These are phyloP conservation scores for Syngnathus floridae DNA, from an alignment of 2,113 vertebrate species.

Conservation along the genomic window DNA sequence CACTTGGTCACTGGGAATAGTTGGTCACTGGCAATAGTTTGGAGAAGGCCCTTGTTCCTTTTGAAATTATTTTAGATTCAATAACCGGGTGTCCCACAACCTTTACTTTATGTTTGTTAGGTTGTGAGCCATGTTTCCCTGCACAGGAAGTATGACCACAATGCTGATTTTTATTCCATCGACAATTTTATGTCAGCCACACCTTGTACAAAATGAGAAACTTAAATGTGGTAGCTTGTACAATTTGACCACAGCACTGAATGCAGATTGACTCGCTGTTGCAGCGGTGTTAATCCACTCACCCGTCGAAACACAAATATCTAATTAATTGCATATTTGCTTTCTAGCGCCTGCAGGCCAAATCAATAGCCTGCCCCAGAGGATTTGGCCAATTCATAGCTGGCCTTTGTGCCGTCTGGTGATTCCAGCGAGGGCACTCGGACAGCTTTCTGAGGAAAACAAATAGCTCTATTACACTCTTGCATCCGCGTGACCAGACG, in stretches of 20 bases:
- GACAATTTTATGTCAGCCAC: too few relatives aligned
- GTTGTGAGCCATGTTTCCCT: too few relatives aligned
- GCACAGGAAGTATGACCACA: too few relatives aligned
- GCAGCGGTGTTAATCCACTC: constrained; percentile 1
- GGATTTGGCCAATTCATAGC: constrained; percentile 64
- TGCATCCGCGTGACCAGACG: constrained; percentile 54
- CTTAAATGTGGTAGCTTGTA: not conserved
- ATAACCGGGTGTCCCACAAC: not conserved
- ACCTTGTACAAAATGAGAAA: not conserved
- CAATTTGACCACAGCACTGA: not conserved
- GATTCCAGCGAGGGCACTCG: constrained; percentile 49
- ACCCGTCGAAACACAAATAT: constrained; percentile 29
- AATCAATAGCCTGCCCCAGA: constrained; percentile 67
- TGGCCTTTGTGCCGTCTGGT: constrained; percentile 45
- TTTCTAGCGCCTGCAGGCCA: constrained; percentile 43
- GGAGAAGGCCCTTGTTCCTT: not conserved
- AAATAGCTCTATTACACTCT: constrained; percentile 73
- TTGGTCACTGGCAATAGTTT: not conserved
- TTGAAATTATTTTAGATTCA: not conserved
- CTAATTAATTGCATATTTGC: constrained; percentile 66
- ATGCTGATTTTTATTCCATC: not conserved
- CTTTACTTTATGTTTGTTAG: not conserved
- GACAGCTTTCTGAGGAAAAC: constrained; percentile 71
- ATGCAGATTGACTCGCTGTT: constrained; percentile 23
- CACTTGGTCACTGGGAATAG: not conserved